Conservation (phyloP, 2,888 invertebrate genomes). For the Drosophila phalerata region DNA sequence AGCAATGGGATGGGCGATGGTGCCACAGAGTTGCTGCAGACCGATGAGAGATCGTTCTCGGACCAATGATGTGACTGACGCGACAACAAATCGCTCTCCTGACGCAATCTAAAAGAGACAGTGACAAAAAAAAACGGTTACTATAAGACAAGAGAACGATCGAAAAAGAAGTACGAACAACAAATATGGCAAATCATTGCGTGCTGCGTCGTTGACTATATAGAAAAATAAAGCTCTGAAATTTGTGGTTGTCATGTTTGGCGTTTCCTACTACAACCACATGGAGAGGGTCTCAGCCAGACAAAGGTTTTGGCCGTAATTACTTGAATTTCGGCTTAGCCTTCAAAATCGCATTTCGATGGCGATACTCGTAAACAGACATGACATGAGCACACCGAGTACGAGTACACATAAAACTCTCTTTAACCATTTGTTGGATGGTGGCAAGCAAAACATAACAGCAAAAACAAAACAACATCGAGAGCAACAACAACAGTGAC, state of each 20-base stretch:
- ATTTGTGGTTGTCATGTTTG: conserved; percentile 61
- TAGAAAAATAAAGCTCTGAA: conserved; percentile 37
- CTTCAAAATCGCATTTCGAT: conserved; percentile 73
- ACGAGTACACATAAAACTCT: conserved; percentile 47
- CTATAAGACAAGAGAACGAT: not conserved
- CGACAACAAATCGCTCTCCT: conserved; percentile 85
- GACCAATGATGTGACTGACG: conserved; percentile 86
- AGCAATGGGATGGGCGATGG: conserved; percentile 75
- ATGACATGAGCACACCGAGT: conserved; percentile 37
- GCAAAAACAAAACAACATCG: no score
- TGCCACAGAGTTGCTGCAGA: conserved; percentile 82
- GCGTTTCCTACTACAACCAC: conserved; percentile 53
- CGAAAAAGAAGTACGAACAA: not conserved
- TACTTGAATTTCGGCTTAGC: conserved; percentile 76
- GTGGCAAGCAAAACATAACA: conserved; percentile 46
- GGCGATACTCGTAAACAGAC: conserved; percentile 43
- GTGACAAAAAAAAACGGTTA: not conserved
- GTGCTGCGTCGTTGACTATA: conserved; percentile 58
- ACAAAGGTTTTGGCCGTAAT: conserved; percentile 60
- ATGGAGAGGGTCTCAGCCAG: conserved; percentile 31
- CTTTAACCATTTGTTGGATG: conserved; percentile 38
- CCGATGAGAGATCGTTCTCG: conserved; percentile 85
- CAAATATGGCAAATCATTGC: conserved; percentile 69
- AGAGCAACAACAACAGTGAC: conserved; percentile 37
- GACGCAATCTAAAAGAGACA: conserved; percentile 83